Conservation (phyloP, 2,888 invertebrate genomes). For the Drosophila suboccidentalis region DNA sequence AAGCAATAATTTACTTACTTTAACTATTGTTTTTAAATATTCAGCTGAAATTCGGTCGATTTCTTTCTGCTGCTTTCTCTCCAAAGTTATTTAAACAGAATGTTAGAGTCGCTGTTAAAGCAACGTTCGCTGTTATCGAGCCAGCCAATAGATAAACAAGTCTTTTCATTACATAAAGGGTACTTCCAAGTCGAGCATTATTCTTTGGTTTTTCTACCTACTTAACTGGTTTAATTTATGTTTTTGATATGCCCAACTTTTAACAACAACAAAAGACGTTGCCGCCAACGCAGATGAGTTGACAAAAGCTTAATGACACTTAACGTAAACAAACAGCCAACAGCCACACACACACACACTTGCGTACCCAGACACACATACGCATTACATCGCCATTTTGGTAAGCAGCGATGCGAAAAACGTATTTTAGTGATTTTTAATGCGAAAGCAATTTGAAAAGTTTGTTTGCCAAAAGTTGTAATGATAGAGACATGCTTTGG, state of each 20-base stretch:
- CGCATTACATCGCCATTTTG: conserved; percentile 40
- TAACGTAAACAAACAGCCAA: conserved; percentile 49
- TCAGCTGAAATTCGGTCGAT: no score
- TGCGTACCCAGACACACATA: conserved; percentile 16
- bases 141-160: not conserved
- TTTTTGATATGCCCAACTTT: conserved; percentile 60
- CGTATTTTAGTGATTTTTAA: conserved; percentile 80
- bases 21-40: no score
- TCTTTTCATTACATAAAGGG: conserved; percentile 8
- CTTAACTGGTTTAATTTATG: conserved; percentile 50
- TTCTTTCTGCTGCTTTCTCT: no score
- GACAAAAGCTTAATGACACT: conserved; percentile 70
- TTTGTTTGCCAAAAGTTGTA: conserved; percentile 68
- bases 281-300: conserved; percentile 62
- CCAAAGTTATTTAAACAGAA: not conserved
- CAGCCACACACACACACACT: conserved; percentile 25
- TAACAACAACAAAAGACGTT: conserved; percentile 29
- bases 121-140: no score
- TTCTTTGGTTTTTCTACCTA: not conserved
- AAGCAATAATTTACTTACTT: no score
- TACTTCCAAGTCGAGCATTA: not conserved
- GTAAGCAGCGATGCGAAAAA: conserved; percentile 64
- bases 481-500: conserved; percentile 50
- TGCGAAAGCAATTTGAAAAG: conserved; percentile 79
- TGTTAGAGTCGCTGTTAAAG: not conserved